Percentiles rank a stretch among this genome's conserved stretches.
These are phyloP conservation scores for Nomada ferruginata DNA, from an alignment of 2,888 invertebrate genomes.

Conservation along the genomic window DNA sequence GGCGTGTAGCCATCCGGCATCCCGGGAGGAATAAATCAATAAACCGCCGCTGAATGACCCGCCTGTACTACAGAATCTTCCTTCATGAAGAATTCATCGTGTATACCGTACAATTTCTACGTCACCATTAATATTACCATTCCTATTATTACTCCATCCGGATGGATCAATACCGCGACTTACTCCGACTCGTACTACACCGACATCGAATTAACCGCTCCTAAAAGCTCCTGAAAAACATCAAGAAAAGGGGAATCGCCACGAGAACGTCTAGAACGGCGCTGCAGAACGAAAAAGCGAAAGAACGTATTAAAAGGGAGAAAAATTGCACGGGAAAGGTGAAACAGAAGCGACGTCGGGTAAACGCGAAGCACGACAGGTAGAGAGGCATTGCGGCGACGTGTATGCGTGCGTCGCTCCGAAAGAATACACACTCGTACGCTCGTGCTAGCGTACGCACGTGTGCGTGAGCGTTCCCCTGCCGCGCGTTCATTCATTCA, in stretches of 20 bases:
- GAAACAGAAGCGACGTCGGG: slow-evolving; percentile 16
- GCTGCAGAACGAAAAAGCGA: neutral
- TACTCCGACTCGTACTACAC: no score
- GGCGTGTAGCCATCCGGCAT: neutral
- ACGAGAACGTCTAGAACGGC: neutral
- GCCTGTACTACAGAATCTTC: neutral
- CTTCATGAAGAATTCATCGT: slow-evolving; percentile 4
- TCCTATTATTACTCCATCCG: neutral
- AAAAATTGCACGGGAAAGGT: neutral
- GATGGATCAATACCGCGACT: no score
- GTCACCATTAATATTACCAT: neutral
- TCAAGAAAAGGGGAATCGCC: no score
- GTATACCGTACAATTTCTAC: neutral
- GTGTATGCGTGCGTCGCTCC: neutral
- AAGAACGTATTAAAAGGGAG: neutral
- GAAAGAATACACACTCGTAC: slow-evolving; percentile 9
- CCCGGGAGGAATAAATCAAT: neutral
- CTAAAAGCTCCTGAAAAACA: no score
- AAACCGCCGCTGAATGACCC: neutral
- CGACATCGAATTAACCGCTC: no score
- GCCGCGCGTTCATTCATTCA: slow-evolving; percentile 69
- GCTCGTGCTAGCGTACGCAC: slow-evolving; percentile 56
- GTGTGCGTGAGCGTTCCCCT: slow-evolving; percentile 40
- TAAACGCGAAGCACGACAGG: neutral
- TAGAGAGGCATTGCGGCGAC: neutral